Base-by-base conservation (phyloP, 1,140 invertebrate species). In the Hylaeus anthracinus region DNA sequence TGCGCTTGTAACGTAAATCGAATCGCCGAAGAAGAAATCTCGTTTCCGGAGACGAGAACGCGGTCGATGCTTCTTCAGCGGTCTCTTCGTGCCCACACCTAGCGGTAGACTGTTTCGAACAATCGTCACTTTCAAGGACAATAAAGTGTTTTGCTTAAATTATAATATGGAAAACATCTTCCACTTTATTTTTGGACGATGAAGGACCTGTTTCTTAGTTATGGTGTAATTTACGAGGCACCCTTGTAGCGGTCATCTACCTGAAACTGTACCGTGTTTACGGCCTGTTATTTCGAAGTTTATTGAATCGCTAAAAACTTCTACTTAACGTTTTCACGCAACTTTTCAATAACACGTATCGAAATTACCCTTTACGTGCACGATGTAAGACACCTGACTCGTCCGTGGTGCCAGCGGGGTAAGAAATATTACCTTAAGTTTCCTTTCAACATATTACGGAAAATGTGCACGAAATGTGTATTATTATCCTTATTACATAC, bases 1-100 rank as follows among this genome's bases (percentile, higher is more conserved):
- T 67, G 45, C 79, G 45, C 79, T 69, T 69, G 45, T 45, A 75
- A 75, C 48, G 71, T 39, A 61, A 66, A 74, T 60, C 45, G 64
- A 60, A 58, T n/a, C 43, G 66, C 48, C 37, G 55, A 9, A 2
- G 1, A n/a, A 56, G 53, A 74, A 43, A 56, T 3, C 12, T 12
- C 60, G 48, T 79, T 79, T 72, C 51, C 48, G 69, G 12, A 5
- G 37, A 12, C 48, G 58, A 15, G 12, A 0, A 2, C 12, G 4
- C 41, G 43, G 15, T 65, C 64, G 1, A n/a, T 41, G 55, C 55
- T 56, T 56, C 55, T 56, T n/a, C 55, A n/a, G n/a, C 65, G 41
- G n/a, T 26, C 43, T 48, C 64, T 26, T 14, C 39, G 41, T 12
- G 26, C 26, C 0, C 26, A 26, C 26, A 26, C 26, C 26, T 26